Base-by-base conservation (phyloP, 2,113 vertebrate species). In the Urocynchramus pylzowi region DNA sequence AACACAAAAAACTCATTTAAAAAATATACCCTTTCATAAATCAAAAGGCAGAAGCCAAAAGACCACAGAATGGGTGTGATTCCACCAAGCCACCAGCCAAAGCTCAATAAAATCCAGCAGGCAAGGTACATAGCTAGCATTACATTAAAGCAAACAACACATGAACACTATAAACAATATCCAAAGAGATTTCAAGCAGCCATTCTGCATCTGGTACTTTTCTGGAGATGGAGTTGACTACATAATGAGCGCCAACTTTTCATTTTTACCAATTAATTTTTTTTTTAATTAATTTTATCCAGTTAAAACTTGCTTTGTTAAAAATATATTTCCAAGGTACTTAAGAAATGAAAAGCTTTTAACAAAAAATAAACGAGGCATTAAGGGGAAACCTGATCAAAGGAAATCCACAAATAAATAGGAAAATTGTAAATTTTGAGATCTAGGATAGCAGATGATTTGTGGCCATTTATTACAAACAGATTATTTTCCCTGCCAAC, bases 301-400 rank as follows among this genome's bases (percentile, higher is more conserved):
- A 44, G 18, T 41, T 83, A 44, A 87, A 93, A 56, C 21, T 71
- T 44, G 5, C 12, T 68, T 39, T 71, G 19, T 78, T 75, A 57
- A 73, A 68, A 35, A 45, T n/a, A n/a, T n/a, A 24, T 30, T 74
- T 87, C 11, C n/a, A 81, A 74, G 19, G 27, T 35, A 26, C 5
- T 59, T 63, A 16, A 20, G 56, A 50, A 63, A 37, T 37, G 0
- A 69, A 67, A 65, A 17, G 3, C 5, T 64, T 93, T 83, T 54
- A 86, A 64, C 1, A 1, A 30, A 30, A 77, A 88, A 50, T 37
- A 70, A 52, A n/a, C 0, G 0, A 68, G 20, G 5, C 20, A 35
- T 45, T n/a, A 64, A 82, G 24, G 84, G 35, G 82, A 80, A 64
- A 64, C 20, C 7, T 31, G 23, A 28, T 9, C 60, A 83, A 71